Percentiles rank a stretch among this genome's conserved stretches.
Evolutionary conservation across 2,797 vertebrate species (phyloP).

Genomic region (Paramormyrops hopkinsi): DNA sequence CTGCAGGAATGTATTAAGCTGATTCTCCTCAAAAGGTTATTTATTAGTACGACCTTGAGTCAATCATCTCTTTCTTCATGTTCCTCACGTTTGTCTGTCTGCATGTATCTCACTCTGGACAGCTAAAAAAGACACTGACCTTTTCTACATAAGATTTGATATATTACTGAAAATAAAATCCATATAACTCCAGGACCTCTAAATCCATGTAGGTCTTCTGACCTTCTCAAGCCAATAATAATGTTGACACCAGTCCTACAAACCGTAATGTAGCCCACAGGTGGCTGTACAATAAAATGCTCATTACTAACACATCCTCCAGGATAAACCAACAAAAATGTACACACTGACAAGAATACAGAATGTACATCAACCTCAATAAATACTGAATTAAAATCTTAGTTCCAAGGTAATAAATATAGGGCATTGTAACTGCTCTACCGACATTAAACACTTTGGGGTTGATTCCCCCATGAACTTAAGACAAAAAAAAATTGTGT

Average conservation of each 20-base stretch:
- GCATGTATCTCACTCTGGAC: background rate
- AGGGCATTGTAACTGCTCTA: background rate
- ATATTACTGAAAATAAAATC: background rate
- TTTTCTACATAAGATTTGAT: background rate
- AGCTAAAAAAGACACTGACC: background rate
- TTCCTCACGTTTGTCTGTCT: background rate
- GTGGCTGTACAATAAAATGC: background rate
- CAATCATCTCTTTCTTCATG: background rate
- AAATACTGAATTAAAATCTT: background rate
- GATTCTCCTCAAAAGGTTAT: background rate
- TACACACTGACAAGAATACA: background rate
- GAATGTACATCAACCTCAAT: background rate
- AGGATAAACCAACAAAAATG: background rate
- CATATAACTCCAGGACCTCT: background rate
- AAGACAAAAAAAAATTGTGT: background rate
- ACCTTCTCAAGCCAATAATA: conserved; percentile 6
- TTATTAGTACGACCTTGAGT: background rate
- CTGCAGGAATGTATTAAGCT: background rate
- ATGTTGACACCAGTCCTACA: background rate
- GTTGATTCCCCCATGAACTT: background rate
- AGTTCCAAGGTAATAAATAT: background rate
- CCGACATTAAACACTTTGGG: background rate
- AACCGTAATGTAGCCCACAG: background rate
- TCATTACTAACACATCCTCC: background rate
- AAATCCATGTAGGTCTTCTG: conserved; percentile 8